Evolutionary conservation across 2,888 invertebrate species (phyloP).

Genomic region (Dicroscelio sp.): DNA sequence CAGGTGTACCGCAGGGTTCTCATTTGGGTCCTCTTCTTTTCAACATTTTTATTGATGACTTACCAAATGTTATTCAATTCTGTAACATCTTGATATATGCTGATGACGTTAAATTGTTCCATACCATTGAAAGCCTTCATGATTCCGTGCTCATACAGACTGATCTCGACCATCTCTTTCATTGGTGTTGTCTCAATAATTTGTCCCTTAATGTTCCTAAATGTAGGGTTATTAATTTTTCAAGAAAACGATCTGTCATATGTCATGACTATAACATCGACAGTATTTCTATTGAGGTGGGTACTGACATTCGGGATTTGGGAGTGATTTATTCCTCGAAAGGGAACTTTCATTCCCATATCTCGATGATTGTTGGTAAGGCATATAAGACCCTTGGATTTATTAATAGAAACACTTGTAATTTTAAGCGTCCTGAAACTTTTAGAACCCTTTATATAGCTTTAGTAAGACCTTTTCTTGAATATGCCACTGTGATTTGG

Average conservation of each 20-base stretch:
- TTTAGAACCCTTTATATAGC: background rate
- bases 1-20: conserved; percentile 51
- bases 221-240: background rate
- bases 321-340: background rate
- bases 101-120: conserved; percentile 45
- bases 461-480: background rate
- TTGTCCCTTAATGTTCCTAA: conserved; percentile 38
- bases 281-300: background rate
- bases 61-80: background rate
- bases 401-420: background rate
- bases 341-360: background rate
- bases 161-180: conserved; percentile 12
- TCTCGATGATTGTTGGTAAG: background rate
- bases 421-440: background rate
- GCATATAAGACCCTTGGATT: background rate
- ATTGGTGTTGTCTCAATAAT: background rate
- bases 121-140: background rate
- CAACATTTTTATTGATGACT: conserved; percentile 49
- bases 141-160: background rate
- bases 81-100: conserved; percentile 31
- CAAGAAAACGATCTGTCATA: too few species aligned
- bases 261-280: background rate
- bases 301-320: background rate
- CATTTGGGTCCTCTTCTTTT: conserved; percentile 46
- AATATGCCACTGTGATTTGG: background rate